Evolutionary conservation across 2,888 invertebrate species (phyloP).

Genomic region (Drosophila phalerata): DNA sequence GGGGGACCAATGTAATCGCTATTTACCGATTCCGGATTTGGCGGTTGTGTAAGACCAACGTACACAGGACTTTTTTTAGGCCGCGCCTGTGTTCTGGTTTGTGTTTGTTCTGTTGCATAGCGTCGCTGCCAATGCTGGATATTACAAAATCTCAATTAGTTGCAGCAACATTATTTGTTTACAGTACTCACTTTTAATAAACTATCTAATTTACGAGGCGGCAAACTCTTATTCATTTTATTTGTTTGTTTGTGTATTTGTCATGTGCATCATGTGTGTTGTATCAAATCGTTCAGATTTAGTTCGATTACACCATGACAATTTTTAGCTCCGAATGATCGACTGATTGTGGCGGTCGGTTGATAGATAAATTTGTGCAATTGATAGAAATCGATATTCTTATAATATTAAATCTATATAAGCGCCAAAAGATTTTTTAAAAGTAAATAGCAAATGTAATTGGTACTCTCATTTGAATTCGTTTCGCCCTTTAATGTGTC

Average conservation of each 20-base stretch:
- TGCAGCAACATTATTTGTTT: neutral
- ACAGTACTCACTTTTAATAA: constrained; percentile 40
- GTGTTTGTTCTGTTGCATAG: constrained; percentile 36
- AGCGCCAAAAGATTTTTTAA: neutral
- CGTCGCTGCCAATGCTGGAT: constrained; percentile 37
- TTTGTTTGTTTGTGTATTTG: constrained; percentile 23
- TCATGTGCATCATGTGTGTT: constrained; percentile 28
- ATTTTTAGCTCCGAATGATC: too few relatives aligned
- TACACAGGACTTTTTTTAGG: constrained; percentile 40
- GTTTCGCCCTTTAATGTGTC: too few relatives aligned
- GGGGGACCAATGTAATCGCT: constrained; percentile 88
- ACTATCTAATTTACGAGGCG: constrained; percentile 31
- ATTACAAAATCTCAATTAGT: neutral
- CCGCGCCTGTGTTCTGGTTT: constrained; percentile 23
- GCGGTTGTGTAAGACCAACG: constrained; percentile 71
- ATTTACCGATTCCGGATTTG: constrained; percentile 74
- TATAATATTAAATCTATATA: neutral
- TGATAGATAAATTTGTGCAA: too few relatives aligned
- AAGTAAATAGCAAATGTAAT: too few relatives aligned
- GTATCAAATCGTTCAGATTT: neutral
- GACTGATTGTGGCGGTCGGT: too few relatives aligned
- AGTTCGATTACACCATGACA: too few relatives aligned
- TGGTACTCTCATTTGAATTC: too few relatives aligned
- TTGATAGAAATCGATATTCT: constrained; percentile 1
- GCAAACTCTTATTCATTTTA: constrained; percentile 39